Evolutionary conservation across 2,888 invertebrate species (phyloP).

Genomic region (Allolobophora icterica): DNA sequence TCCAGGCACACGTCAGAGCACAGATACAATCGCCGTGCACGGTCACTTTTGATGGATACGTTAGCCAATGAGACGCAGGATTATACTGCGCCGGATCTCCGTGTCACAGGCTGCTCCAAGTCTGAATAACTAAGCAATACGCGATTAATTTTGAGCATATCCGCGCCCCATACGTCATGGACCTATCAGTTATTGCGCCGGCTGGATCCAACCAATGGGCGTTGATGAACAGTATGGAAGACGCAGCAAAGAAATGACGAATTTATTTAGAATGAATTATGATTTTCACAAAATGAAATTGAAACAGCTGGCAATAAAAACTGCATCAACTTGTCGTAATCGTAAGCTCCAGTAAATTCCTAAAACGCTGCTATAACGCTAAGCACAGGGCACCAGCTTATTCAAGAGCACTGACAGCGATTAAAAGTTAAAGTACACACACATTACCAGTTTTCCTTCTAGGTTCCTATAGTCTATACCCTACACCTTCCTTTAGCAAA

Average conservation of each 20-base stretch:
- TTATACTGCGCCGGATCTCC: neutral
- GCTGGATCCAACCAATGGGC: neutral
- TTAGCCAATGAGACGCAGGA: neutral
- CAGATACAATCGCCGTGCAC: neutral
- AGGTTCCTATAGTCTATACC: too few species aligned
- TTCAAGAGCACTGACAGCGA: neutral
- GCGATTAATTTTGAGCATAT: constrained; percentile 2
- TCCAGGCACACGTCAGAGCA: neutral
- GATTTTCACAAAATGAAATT: neutral
- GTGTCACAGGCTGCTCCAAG: neutral
- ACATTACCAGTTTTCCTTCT: neutral
- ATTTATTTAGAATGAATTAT: too few species aligned
- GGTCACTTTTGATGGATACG: neutral
- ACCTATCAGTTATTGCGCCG: neutral
- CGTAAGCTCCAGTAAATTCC: too few species aligned
- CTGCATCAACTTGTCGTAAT: too few species aligned
- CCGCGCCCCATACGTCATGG: neutral
- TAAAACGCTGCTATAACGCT: too few species aligned
- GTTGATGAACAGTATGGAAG: neutral
- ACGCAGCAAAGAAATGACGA: neutral
- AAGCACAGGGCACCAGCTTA: too few species aligned
- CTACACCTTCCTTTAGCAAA: too few species aligned
- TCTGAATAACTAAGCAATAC: neutral
- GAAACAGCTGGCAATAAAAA: neutral
- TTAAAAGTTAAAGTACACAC: neutral